Base-by-base conservation (phyloP, 2,888 invertebrate species). In the Lathronympha strigana region DNA sequence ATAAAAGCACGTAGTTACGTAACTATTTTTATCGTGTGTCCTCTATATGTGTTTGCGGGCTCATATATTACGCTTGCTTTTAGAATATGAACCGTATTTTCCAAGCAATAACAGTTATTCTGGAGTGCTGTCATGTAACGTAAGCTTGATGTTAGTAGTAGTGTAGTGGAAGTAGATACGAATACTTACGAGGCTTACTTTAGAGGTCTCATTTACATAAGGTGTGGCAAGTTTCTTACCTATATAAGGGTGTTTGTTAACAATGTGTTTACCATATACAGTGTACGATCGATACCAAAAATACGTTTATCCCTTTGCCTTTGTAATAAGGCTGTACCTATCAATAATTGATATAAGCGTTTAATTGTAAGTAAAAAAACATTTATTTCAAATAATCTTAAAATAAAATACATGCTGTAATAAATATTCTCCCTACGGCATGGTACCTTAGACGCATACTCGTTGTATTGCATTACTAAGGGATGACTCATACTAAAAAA, bases 1-100 rank as follows among this genome's bases (percentile, higher is more conserved):
- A 81, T 85, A 76, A 70, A 74, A 73, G 67, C 58, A 70, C 66
- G 67, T 67, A 67, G 64, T 68, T 63, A 55, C 61, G 64, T 67
- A 69, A 64, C 58, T 67, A 66, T 49, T 61, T 33, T 61, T 61
- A 25, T 45, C 45, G 57, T 66, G 33, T 33, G 5, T 21, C 36
- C 4, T 53, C 36, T 58, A 43, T 40, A 21, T 49, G 33, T 60
- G 13, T 13, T 25, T 40, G 13, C 13, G 17, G 25, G 28, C 57
- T 45, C 57, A 17, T 43, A 40, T 28, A 17, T 19, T 21, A 28
- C 6, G 17, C 40, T 25, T 55, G 25, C 5, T 55, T 40, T 40
- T 55, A 17, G 40, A 55, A 11, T 40, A 17, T 55, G 40, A 25
- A 55, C 54, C 17, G 9, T 40, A 40, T 40, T 28, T 11, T 40